These are phyloP conservation scores for Trachymyrmex septentrionalis DNA, from an alignment of 1,140 invertebrate species.

Conservation along the genomic window DNA sequence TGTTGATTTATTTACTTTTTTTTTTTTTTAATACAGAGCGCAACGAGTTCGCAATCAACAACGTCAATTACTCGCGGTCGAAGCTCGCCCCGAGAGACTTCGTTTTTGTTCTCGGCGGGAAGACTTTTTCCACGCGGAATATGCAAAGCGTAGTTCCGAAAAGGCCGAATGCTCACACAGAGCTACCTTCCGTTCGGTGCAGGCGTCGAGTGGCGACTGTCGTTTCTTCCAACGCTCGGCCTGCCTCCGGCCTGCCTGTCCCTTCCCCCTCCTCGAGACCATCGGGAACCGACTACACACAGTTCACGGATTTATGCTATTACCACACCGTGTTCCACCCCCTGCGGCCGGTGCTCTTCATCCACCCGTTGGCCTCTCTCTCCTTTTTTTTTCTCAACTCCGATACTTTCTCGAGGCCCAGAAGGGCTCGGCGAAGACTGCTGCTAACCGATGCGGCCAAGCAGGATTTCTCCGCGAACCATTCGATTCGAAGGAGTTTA, in stretches of 20 bases:
- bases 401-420: neutral
- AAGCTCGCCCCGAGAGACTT: slow-evolving; percentile 53
- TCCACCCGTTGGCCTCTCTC: slow-evolving; percentile 64
- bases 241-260: slow-evolving; percentile 75
- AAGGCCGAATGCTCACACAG: slow-evolving; percentile 66
- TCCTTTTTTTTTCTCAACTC: slow-evolving; percentile 34
- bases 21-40: neutral
- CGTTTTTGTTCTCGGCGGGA: slow-evolving; percentile 16
- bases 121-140: slow-evolving; percentile 10
- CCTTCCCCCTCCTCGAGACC: slow-evolving; percentile 71
- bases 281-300: slow-evolving; percentile 79
- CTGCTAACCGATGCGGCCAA: neutral
- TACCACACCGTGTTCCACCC: slow-evolving; percentile 85
- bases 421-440: neutral
- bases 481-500: no score
- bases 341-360: slow-evolving; percentile 66
- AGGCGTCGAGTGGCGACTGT: slow-evolving; percentile 85
- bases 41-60: slow-evolving; percentile 29
- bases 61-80: slow-evolving; percentile 44
- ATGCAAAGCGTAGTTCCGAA: slow-evolving; percentile 57
- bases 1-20: no score
- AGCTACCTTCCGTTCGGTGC: slow-evolving; percentile 80
- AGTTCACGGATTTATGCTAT: slow-evolving; percentile 84
- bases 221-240: slow-evolving; percentile 81
- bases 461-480: neutral